Evolutionary conservation across 2,888 invertebrate genomes (phyloP).

Genomic region (Synergus umbraculus): DNA sequence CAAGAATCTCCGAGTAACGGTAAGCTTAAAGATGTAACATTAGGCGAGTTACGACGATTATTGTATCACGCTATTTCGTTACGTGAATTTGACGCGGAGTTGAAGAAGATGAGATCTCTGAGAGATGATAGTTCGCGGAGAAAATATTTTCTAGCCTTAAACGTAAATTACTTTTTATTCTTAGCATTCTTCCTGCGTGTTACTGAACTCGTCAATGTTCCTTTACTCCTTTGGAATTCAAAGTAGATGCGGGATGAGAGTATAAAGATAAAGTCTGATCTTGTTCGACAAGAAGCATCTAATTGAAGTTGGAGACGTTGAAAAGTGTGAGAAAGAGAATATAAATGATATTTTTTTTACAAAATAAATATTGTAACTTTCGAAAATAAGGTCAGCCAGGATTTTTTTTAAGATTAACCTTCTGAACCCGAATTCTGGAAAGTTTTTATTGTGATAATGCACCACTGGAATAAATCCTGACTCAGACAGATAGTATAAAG

Average conservation of each 20-base stretch:
- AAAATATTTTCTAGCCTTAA: not conserved
- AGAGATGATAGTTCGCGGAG: not conserved
- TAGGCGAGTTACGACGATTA: conserved; percentile 20
- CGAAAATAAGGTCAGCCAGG: too few relatives aligned
- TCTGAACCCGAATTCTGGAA: not conserved
- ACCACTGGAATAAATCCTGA: conserved; percentile 1
- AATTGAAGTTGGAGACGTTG: not conserved
- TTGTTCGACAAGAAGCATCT: not conserved
- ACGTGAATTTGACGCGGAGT: not conserved
- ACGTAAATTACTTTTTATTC: not conserved
- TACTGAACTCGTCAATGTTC: conserved; percentile 2
- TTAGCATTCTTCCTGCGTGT: not conserved
- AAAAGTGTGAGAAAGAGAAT: not conserved
- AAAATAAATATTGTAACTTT: not conserved
- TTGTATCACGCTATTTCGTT: conserved; percentile 32
- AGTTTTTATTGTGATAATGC: not conserved
- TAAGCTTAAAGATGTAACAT: conserved; percentile 15
- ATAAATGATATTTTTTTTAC: not conserved
- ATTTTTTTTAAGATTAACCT: not conserved
- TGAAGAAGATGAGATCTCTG: conserved; percentile 10
- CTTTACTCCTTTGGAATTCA: not conserved
- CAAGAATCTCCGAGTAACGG: conserved; percentile 19
- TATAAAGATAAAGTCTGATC: not conserved
- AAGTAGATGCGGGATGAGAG: not conserved
- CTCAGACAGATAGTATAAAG: not conserved